Conservation (phyloP, 2,888 invertebrate genomes). For the Drosophila subsilvestris region DNA sequence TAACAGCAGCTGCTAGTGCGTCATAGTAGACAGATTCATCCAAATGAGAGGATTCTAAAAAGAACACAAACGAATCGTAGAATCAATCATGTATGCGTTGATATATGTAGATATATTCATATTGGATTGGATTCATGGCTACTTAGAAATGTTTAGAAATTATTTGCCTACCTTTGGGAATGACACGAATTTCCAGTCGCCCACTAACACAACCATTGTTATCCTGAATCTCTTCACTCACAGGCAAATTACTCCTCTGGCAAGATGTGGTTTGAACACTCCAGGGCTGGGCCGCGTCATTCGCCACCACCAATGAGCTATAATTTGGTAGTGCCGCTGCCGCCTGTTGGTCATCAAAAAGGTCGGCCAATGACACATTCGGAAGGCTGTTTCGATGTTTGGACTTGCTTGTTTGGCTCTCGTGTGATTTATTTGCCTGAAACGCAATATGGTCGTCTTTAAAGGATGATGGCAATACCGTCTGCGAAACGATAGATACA, state of each 20-base stretch:
- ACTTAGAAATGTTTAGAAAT: not conserved
- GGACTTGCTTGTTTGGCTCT: slow-evolving; percentile 33
- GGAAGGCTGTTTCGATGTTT: slow-evolving; percentile 82
- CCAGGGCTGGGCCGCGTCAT: slow-evolving; percentile 45
- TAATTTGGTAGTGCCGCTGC: slow-evolving; percentile 1
- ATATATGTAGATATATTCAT: too few relatives aligned
- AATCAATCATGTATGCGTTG: not conserved
- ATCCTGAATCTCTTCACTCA: slow-evolving; percentile 8
- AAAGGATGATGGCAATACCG: slow-evolving; percentile 20
- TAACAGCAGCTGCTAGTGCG: slow-evolving; percentile 88
- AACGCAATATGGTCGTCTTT: slow-evolving; percentile 38
- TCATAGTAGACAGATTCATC: slow-evolving; percentile 93
- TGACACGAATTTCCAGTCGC: slow-evolving; percentile 92
- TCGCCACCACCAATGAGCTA: not conserved
- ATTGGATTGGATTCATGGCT: not conserved
- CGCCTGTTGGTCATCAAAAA: slow-evolving; percentile 53
- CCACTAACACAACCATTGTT: slow-evolving; percentile 88
- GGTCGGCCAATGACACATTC: slow-evolving; percentile 79
- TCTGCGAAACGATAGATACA: slow-evolving; percentile 6
- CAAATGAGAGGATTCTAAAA: slow-evolving; percentile 86
- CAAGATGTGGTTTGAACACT: slow-evolving; percentile 57
- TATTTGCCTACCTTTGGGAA: slow-evolving; percentile 84
- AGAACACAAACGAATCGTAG: not conserved
- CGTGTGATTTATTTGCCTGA: slow-evolving; percentile 32
- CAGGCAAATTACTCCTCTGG: slow-evolving; percentile 47